Conservation (phyloP, 2,888 invertebrate species). For the Epiblema foenella region DNA sequence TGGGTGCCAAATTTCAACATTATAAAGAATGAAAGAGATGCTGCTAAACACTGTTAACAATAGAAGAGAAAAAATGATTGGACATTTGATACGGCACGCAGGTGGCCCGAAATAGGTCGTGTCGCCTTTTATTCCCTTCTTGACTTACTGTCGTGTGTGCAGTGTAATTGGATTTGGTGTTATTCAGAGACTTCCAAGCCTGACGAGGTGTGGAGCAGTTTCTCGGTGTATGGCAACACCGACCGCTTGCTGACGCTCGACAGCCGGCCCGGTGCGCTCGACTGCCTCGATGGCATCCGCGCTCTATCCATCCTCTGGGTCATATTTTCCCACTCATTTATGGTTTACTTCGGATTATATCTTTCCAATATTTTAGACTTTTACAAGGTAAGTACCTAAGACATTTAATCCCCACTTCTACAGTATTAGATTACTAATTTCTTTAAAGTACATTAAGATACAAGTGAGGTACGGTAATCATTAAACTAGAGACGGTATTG, state of each 20-base stretch:
- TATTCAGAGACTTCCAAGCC: constrained; percentile 27
- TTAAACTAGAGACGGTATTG: no score
- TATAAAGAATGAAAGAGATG: no score
- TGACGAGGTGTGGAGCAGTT: constrained; percentile 27
- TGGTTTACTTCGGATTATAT: constrained; percentile 11
- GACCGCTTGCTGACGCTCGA: constrained; percentile 33
- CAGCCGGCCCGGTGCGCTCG: constrained; percentile 21
- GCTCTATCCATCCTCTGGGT: constrained; percentile 42
- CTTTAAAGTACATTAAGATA: neutral
- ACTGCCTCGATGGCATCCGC: constrained; percentile 42
- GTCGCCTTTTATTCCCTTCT: no score
- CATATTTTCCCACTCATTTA: constrained; percentile 32
- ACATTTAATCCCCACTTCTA: neutral
- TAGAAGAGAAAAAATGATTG: no score
- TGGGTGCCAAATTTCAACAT: no score
- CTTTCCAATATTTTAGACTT: constrained; percentile 15
- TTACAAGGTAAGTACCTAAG: constrained; percentile 8
- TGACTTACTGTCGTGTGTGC: no score
- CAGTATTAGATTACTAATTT: neutral
- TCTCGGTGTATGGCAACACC: constrained; percentile 41
- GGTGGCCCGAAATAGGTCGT: no score
- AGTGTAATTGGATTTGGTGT: neutral
- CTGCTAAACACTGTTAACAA: no score
- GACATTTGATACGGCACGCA: no score
- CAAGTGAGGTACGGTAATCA: no score